These are phyloP conservation scores for Thalassarche chlororhynchos DNA, from an alignment of 2,113 vertebrate species.

Conservation along the genomic window DNA sequence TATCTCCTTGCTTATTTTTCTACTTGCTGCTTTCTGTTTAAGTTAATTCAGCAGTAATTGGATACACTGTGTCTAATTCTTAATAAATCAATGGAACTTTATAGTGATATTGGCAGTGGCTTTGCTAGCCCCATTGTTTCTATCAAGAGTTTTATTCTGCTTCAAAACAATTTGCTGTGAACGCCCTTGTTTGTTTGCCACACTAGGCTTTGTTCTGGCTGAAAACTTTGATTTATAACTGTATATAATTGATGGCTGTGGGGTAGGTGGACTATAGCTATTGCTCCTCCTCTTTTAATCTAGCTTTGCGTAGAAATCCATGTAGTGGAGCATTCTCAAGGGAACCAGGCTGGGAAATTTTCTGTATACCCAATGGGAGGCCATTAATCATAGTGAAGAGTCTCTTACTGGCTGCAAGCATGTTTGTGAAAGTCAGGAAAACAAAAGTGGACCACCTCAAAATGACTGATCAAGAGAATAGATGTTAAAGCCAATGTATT, in stretches of 20 bases:
- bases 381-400: slow-evolving; percentile 81
- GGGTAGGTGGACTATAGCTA: slow-evolving; percentile 78
- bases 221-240: slow-evolving; percentile 86
- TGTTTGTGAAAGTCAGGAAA: slow-evolving; percentile 80
- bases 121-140: slow-evolving; percentile 77
- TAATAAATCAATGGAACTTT: slow-evolving; percentile 79
- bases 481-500: slow-evolving; percentile 76
- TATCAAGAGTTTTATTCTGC: slow-evolving; percentile 77
- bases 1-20: slow-evolving; percentile 60
- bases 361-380: slow-evolving; percentile 81
- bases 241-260: slow-evolving; percentile 81
- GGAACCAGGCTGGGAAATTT: slow-evolving; percentile 82
- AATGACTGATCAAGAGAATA: slow-evolving; percentile 74
- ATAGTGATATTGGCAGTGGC: slow-evolving; percentile 77
- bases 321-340: slow-evolving; percentile 79
- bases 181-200: slow-evolving; percentile 81
- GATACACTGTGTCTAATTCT: slow-evolving; percentile 79
- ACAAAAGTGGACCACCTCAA: slow-evolving; percentile 81
- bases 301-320: slow-evolving; percentile 83
- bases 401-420: slow-evolving; percentile 69
- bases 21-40: slow-evolving; percentile 63
- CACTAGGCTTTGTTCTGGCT: slow-evolving; percentile 79
- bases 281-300: slow-evolving; percentile 86
- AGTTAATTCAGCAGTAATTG: slow-evolving; percentile 67
- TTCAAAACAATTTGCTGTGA: slow-evolving; percentile 80